Evolutionary conservation across 2,888 invertebrate species (phyloP).

Genomic region (Dynastes maya): DNA sequence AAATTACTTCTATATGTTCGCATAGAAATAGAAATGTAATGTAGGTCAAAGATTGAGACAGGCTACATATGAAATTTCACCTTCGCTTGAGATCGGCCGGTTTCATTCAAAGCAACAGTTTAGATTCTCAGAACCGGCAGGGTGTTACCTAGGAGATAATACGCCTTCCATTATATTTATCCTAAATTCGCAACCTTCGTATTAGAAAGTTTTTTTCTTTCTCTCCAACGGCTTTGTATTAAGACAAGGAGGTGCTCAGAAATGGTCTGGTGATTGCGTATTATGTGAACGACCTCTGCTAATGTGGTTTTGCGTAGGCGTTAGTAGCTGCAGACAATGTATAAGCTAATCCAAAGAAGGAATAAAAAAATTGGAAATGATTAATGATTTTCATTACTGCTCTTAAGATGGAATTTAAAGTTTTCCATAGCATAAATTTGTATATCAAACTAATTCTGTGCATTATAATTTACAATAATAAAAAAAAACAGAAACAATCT

Average conservation of each 20-base stretch:
- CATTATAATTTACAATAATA: too few relatives aligned
- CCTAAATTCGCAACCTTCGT: conserved; percentile 34
- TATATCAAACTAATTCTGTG: too few relatives aligned
- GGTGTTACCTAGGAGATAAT: conserved; percentile 5
- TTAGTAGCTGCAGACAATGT: too few relatives aligned
- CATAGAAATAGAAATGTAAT: background rate
- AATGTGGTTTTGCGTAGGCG: conserved; percentile 12
- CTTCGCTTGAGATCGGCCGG: background rate
- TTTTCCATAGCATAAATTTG: too few relatives aligned
- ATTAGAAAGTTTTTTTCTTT: conserved; percentile 43
- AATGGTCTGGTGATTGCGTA: background rate
- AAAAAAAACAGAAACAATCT: too few relatives aligned
- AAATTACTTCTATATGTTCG: background rate
- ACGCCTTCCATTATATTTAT: conserved; percentile 24
- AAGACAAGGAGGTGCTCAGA: background rate
- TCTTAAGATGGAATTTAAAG: too few relatives aligned
- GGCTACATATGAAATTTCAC: conserved; percentile 34
- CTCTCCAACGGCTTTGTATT: background rate
- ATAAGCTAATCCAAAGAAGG: too few relatives aligned
- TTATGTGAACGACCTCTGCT: conserved; percentile 33
- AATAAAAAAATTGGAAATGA: too few relatives aligned
- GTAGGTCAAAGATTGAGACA: background rate
- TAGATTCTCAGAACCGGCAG: conserved; percentile 5
- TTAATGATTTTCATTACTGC: too few relatives aligned
- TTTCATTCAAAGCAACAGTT: background rate